Base-by-base conservation (phyloP, 2,113 vertebrate species). In the Mionectes macconnelli region DNA sequence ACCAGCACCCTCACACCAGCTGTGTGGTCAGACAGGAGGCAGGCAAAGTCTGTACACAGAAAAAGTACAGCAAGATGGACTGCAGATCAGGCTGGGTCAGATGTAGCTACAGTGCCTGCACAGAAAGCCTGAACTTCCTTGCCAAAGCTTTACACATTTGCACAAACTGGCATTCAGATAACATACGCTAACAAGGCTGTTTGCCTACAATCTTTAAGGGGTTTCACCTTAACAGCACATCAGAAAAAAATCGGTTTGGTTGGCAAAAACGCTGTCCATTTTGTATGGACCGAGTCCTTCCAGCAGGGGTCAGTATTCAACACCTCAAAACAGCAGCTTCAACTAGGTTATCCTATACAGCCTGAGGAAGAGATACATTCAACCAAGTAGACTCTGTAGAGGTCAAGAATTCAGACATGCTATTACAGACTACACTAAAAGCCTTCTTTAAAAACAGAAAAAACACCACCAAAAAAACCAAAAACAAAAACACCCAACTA, bases 241-340 rank as follows among this genome's bases (percentile, higher is more conserved):
- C 31, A 74, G 23, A 28, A 92, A 60, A 40, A 50, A 37, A 2
- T 5, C 1, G 4, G 2, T 94, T 64, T 30, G 75, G 47, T n/a
- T 33, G 68, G 63, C 4, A 49, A 78, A 63, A 91, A 74, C 0
- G 0, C 2, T 3, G 0, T 11, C 33, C 30, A 12, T 44, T 87
- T 75, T 45, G 14, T 27, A 42, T 62, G 50, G 25, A 28, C 88
- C 76, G 30, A 47, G 3, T 92, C 44, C 25, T 90, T 88, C 95
- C 95, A 90, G 83, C 35, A 94, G 91, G 42, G 72, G 90, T 93
- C 94, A 77, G 63, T 89, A 81, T 59, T 73, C 45, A 76, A 80
- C 45, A 76, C 1, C 14, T n/a, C 49, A 83, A 72, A 75, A 42
- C 28, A 20, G n/a, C 12, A 44, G 9, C 8, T 59, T 0, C 13